Percentiles rank a stretch among this genome's conserved stretches.
Conservation (phyloP, 2,888 invertebrate genomes). For the Mythimna pallens region DNA sequence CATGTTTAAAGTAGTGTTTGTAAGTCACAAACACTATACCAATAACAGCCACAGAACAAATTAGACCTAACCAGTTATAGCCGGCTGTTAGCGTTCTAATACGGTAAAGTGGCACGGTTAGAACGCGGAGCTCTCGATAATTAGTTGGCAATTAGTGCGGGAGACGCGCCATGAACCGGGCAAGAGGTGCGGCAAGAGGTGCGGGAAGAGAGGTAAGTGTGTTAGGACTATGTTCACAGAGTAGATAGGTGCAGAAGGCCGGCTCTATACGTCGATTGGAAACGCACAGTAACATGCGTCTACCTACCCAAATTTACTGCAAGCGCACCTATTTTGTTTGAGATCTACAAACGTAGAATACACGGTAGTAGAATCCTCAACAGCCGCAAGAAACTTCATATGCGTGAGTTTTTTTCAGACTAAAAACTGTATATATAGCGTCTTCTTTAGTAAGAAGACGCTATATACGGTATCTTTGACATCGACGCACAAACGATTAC, state of each 20-base stretch:
- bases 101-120: conserved; percentile 46
- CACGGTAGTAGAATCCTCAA: too few species aligned
- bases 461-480: too few species aligned
- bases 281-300: not conserved
- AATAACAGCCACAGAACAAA: conserved; percentile 25
- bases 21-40: conserved; percentile 6
- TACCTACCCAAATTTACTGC: too few species aligned
- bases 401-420: too few species aligned
- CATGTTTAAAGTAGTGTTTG: conserved; percentile 1
- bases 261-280: too few species aligned
- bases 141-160: conserved; percentile 61
- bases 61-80: conserved; percentile 32
- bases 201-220: conserved; percentile 24
- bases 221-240: conserved; percentile 23
- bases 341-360: too few species aligned
- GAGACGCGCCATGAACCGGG: conserved; percentile 31
- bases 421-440: too few species aligned
- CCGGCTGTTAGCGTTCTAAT: conserved; percentile 44
- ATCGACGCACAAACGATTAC: too few species aligned
- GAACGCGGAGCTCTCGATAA: conserved; percentile 51
- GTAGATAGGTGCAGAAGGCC: conserved; percentile 12
- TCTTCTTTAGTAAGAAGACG: too few species aligned
- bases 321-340: too few species aligned
- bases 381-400: too few species aligned
- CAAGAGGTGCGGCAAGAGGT: not conserved